A percentile compares a stretch with the other conserved stretches of the same genome.
These are phyloP conservation scores for Willowsia nigromaculata DNA, from an alignment of 2,888 invertebrate genomes.

Conservation along the genomic window DNA sequence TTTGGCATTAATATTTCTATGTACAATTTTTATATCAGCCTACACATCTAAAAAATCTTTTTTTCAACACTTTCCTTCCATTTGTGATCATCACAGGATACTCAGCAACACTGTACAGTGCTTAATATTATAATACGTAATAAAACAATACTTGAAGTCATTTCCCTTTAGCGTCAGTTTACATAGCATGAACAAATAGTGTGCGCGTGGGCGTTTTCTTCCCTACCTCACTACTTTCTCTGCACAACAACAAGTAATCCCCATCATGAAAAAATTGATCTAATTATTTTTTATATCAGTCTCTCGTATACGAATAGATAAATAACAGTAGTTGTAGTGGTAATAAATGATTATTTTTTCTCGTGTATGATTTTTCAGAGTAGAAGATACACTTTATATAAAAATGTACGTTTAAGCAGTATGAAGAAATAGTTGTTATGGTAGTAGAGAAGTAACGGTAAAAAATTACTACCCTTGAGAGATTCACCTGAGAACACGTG, in stretches of 20 bases:
- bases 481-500: conserved; percentile 54
- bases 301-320: conserved; percentile 52
- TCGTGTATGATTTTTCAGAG: conserved; percentile 9
- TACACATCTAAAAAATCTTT: too few species aligned
- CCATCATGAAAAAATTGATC: neutral
- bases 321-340: neutral
- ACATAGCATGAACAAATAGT: too few species aligned
- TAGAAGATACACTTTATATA: conserved; percentile 17
- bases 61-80: too few species aligned
- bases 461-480: neutral
- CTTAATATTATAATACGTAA: too few species aligned
- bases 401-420: conserved; percentile 6
- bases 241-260: neutral
- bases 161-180: too few species aligned
- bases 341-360: conserved; percentile 9
- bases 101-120: too few species aligned
- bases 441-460: neutral
- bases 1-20: too few species aligned
- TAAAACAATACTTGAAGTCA: too few species aligned
- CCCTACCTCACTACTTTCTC: too few species aligned
- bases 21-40: too few species aligned
- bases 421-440: neutral
- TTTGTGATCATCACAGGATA: too few species aligned
- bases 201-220: too few species aligned
- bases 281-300: conserved; percentile 40